phyloP scores from a whole-genome alignment of 2,113 vertebrate species.

The Salminus brasiliensis region DNA sequence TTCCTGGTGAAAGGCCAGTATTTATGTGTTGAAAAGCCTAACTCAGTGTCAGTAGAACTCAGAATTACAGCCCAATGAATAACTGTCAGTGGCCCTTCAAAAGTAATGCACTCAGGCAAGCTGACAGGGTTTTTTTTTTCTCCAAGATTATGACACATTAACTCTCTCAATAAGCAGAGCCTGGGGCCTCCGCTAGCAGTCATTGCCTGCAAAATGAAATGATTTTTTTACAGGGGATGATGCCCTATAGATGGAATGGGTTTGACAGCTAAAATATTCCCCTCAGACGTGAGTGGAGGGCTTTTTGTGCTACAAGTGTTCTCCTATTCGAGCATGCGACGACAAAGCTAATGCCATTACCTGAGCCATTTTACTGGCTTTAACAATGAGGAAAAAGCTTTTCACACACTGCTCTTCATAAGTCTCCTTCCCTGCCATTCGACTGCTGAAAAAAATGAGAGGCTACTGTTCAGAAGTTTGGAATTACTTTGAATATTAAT shows the following conservation, averaged over 20 bases:
- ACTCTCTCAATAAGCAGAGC: constrained; percentile 16
- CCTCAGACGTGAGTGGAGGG: background rate
- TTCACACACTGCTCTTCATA: background rate
- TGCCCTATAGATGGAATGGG: constrained; percentile 10
- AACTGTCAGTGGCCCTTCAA: constrained; percentile 14
- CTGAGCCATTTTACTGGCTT: background rate
- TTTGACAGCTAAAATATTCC: constrained; percentile 21
- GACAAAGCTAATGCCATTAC: background rate
- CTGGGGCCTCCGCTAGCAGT: constrained; percentile 4
- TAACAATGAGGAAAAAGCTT: background rate
- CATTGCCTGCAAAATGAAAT: constrained; percentile 1
- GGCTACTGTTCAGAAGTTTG: too few species aligned
- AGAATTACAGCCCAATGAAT: constrained; percentile 17
- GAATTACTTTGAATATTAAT: too few species aligned
- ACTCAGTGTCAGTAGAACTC: background rate
- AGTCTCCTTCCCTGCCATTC: background rate
- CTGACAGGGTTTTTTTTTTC: background rate
- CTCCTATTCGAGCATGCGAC: background rate
- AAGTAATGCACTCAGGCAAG: background rate
- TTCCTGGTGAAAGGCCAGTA: background rate
- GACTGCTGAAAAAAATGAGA: constrained; percentile 9
- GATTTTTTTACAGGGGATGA: background rate
- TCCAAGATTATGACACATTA: constrained; percentile 14
- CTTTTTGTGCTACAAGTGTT: constrained; percentile 2
- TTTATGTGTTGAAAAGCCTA: constrained; percentile 8